Evolutionary conservation across 1,140 invertebrate genomes (phyloP).

Genomic region (Trigoniulus corallinus): DNA sequence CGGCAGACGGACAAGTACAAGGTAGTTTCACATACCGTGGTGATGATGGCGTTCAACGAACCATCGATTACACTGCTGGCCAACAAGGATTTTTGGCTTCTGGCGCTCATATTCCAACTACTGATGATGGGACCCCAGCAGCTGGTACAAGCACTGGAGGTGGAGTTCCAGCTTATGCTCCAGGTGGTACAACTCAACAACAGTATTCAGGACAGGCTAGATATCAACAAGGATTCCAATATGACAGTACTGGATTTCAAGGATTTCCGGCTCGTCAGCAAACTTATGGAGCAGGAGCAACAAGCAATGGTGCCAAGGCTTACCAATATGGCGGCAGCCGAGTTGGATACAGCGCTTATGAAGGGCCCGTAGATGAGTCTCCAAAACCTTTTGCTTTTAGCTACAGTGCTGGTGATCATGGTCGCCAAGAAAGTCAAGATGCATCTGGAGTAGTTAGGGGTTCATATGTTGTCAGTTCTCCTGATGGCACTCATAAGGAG

Average conservation of each 20-base stretch:
- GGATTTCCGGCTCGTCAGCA: not conserved
- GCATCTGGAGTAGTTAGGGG: not conserved
- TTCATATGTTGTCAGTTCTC: not conserved
- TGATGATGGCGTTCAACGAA: slow-evolving; percentile 53
- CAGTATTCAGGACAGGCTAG: not conserved
- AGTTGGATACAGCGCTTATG: not conserved
- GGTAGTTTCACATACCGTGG: slow-evolving; percentile 68
- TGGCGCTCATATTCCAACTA: not conserved
- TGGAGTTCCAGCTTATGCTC: too few relatives aligned
- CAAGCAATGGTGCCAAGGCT: not conserved
- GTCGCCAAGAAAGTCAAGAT: not conserved
- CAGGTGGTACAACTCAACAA: not conserved
- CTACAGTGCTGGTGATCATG: not conserved
- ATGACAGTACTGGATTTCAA: not conserved
- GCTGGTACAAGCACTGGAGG: not conserved
- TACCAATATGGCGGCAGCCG: too few relatives aligned
- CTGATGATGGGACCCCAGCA: not conserved
- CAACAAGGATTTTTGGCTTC: slow-evolving; percentile 45
- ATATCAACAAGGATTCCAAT: not conserved
- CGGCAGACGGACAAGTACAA: slow-evolving; percentile 57
- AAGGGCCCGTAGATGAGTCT: not conserved
- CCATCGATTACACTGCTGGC: slow-evolving; percentile 57
- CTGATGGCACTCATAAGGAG: not conserved
- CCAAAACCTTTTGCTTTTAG: not conserved
- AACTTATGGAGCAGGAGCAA: not conserved